phyloP scores from a whole-genome alignment of 2,113 vertebrate genomes.

The Cololabis saira region DNA sequence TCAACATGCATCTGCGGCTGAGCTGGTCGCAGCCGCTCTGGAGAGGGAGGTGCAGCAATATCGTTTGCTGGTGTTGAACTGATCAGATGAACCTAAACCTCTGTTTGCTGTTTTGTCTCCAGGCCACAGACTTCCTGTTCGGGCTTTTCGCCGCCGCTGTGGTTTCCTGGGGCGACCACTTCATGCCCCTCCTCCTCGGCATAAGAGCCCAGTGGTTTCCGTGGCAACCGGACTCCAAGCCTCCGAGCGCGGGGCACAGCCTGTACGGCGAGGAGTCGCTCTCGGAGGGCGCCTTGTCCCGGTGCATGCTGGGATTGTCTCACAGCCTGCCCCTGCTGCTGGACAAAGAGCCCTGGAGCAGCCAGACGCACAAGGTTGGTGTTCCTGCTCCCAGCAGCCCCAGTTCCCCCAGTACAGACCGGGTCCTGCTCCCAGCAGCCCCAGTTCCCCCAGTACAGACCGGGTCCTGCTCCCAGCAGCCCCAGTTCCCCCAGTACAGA shows the following conservation, averaged over 20 bases:
- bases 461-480: no score
- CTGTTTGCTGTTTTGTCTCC: background rate
- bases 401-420: no score
- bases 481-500: no score
- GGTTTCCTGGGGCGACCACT: constrained; percentile 89
- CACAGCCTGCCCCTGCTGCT: constrained; percentile 85
- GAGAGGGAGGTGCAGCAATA: no score
- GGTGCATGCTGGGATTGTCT: constrained; percentile 82
- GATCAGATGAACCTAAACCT: no score
- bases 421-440: rapidly evolving
- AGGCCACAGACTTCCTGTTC: constrained; percentile 90
- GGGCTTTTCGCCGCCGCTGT: constrained; percentile 87
- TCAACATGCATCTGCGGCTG: no score
- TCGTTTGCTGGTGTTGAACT: no score
- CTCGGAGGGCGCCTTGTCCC: constrained; percentile 73
- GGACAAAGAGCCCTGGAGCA: constrained; percentile 92
- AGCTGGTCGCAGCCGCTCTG: no score
- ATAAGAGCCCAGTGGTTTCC: constrained; percentile 85
- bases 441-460: no score
- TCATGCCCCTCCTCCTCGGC: constrained; percentile 88
- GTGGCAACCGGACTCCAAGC: constrained; percentile 69
- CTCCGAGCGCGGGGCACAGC: constrained; percentile 35
- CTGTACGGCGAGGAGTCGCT: constrained; percentile 74
- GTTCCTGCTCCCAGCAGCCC: no score
- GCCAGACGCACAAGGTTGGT: constrained; percentile 87